Evolutionary conservation across 2,113 vertebrate genomes (phyloP).

Genomic region (Myanophis thanlyinensis): DNA sequence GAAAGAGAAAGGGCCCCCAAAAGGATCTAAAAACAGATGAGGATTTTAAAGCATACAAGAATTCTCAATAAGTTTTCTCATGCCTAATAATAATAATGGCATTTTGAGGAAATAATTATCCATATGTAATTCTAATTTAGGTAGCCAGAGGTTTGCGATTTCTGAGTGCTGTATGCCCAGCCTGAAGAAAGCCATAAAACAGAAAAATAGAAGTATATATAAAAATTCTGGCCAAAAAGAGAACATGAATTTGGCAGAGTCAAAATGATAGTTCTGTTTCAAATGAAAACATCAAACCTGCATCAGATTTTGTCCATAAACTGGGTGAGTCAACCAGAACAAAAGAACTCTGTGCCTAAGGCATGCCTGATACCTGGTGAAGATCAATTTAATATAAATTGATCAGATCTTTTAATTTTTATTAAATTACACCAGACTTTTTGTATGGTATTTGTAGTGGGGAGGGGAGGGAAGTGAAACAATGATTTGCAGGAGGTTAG

Average conservation of each 20-base stretch:
- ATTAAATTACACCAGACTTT: neutral
- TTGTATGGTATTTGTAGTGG: neutral
- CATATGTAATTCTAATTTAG: neutral
- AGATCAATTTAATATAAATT: neutral
- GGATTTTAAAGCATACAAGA: neutral
- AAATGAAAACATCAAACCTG: neutral
- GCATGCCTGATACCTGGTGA: neutral
- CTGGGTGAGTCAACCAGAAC: neutral
- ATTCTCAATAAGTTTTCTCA: neutral
- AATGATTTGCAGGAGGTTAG: neutral
- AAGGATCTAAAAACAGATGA: neutral
- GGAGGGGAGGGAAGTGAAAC: neutral
- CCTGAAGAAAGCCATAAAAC: neutral
- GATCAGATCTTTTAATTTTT: constrained; percentile 17
- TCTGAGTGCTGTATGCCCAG: neutral
- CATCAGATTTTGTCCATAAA: neutral
- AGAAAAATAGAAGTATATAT: neutral
- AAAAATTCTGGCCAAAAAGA: neutral
- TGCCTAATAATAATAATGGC: neutral
- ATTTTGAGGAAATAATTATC: neutral
- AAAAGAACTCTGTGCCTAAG: neutral
- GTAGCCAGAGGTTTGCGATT: neutral
- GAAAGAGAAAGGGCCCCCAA: neutral
- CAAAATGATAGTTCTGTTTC: neutral
- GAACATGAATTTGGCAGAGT: neutral